phyloP scores from a whole-genome alignment of 2,797 vertebrate genomes.

The Coranthus polyacanthus region DNA sequence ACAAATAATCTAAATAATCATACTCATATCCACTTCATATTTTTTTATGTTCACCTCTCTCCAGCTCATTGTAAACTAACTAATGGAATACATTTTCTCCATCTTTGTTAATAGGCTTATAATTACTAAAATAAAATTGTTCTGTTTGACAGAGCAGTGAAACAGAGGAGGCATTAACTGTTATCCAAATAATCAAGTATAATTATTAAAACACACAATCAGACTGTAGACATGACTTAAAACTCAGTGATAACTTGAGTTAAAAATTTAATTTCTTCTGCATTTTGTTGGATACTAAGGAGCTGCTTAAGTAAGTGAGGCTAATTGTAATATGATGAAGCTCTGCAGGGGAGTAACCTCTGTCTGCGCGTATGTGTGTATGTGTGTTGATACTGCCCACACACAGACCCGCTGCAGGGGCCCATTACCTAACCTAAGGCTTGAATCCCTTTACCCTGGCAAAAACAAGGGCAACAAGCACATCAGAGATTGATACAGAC shows the following conservation, averaged over 20 bases:
- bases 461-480: conserved; percentile 74
- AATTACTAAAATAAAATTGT: conserved; percentile 8
- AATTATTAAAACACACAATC: conserved; percentile 22
- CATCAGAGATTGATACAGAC: conserved; percentile 67
- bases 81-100: too few species aligned
- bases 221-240: neutral
- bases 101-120: neutral
- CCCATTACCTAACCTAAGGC: conserved; percentile 70
- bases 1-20: conserved; percentile 2
- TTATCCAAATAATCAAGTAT: conserved; percentile 12
- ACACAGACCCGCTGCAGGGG: conserved; percentile 58
- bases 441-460: conserved; percentile 50
- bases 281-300: conserved; percentile 25
- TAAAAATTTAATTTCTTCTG: neutral
- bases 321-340: conserved; percentile 52
- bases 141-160: neutral
- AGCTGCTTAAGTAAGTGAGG: conserved; percentile 35
- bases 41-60: conserved; percentile 6
- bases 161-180: conserved; percentile 1
- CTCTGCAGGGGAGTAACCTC: conserved; percentile 37
- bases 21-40: conserved; percentile 2
- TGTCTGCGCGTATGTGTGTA: conserved; percentile 27
- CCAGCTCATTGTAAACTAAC: conserved; percentile 8
- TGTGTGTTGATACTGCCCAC: conserved; percentile 52
- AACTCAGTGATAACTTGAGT: neutral